Conservation (phyloP, 2,113 vertebrate genomes). For the Anolis carolinensis region DNA sequence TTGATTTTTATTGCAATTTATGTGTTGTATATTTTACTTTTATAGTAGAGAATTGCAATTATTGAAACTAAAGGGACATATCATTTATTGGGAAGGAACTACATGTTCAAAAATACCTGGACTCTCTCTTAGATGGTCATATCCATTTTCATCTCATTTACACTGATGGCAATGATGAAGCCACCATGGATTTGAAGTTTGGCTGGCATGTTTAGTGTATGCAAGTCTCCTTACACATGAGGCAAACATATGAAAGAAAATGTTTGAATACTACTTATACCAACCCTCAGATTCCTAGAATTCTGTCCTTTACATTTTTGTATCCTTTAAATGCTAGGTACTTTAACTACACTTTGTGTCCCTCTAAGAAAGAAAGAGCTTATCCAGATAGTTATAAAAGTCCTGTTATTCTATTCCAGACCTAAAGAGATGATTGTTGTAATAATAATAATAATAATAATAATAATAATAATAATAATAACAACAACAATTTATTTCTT, state of each 20-base stretch:
- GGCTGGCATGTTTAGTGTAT: neutral
- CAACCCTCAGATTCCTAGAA: neutral
- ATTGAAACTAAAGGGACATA: neutral
- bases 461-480: too few species aligned
- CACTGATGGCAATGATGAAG: neutral
- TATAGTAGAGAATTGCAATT: neutral
- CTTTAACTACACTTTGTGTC: neutral
- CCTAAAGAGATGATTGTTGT: too few species aligned
- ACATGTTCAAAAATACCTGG: neutral
- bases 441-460: too few species aligned
- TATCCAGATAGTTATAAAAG: too few species aligned
- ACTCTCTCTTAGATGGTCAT: neutral
- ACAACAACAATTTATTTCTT: too few species aligned
- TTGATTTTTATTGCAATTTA: neutral
- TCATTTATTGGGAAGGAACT: too few species aligned
- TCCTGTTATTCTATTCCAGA: too few species aligned
- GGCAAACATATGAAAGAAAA: neutral
- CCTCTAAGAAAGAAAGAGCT: neutral
- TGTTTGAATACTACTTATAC: neutral
- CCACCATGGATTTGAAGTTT: neutral
- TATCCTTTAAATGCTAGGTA: neutral
- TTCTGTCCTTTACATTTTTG: neutral
- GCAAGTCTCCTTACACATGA: neutral
- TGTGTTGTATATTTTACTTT: neutral
- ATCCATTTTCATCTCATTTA: neutral